Evolutionary conservation across 1,140 invertebrate genomes (phyloP), one percentile per base, ranked within the genome.

Genomic region (Cephus cinctus): DNA sequence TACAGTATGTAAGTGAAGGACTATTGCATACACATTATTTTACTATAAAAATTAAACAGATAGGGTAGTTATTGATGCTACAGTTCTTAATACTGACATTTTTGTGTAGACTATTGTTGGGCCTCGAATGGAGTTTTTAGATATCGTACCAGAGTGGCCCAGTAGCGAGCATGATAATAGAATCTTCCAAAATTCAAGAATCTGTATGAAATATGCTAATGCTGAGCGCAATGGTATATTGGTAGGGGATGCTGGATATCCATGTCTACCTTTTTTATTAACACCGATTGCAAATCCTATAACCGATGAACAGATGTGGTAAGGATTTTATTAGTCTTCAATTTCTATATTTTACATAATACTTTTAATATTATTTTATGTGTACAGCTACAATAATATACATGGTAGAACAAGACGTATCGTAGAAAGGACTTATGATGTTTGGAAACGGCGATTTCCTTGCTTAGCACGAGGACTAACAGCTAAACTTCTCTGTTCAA

Each of bases 361-460:
- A 8, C 25, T 27, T 27, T 27, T 27, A 27, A 27, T 8, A 27
- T 27, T 14, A 34, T n/a, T 34, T 34, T 34, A 14, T 16, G n/a
- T n/a, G 1, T 16, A 16, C 20, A 40, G 38, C n/a, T 40, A 40
- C 20, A 40, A 40, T n/a, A 40, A 16, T 21, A 21, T 40, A 40
- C 52, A 56, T 14, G 70, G 69, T 8, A 55, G 61, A 42, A 76
- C 75, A 5, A 39, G 72, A 34, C 75, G 74, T 61, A 39, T 54
- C 9, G 60, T 77, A 15, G 72, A 76, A 59, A 35, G 71, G 32
- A 38, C 40, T 4, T 71, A 63, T 60, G 72, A 69, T 1, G 52
- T 70, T 1, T 69, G 54, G 63, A 78, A 76, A 54, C 43, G 60
- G 43, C 25, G 69, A 27, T 77, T 76, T 59, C 59, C 65, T 5